These are phyloP conservation scores for Oikopleura dioica DNA, from an alignment of 23 tunicate species.

Conservation along the genomic window DNA sequence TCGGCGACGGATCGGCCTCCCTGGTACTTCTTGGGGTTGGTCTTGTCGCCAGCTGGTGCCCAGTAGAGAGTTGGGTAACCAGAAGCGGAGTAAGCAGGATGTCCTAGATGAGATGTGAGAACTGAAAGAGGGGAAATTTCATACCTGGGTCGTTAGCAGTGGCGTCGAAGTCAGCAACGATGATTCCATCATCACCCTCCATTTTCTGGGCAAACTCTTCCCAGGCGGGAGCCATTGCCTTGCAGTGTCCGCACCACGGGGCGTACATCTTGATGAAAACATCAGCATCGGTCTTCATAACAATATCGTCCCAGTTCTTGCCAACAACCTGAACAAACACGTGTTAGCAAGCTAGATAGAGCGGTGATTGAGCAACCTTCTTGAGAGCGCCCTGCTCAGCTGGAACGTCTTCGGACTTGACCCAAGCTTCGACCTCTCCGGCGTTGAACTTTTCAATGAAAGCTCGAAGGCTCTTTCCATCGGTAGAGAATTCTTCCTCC, in stretches of 20 bases:
- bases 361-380: too few species aligned
- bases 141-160: constrained; percentile 14
- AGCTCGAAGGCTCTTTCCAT: constrained; percentile 23
- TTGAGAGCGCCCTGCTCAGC: constrained; percentile 7
- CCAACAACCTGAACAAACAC: neutral
- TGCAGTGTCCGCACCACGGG: constrained; percentile 15
- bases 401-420: constrained; percentile 75
- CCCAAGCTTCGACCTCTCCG: constrained; percentile 35
- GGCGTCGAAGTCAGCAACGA: constrained; percentile 9
- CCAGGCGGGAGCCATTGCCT: constrained; percentile 13
- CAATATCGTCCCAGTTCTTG: constrained; percentile 13
- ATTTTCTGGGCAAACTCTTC: neutral
- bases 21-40: constrained; percentile 60
- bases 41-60: constrained; percentile 62
- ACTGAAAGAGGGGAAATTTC: too few species aligned
- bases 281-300: constrained; percentile 7
- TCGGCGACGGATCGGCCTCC: constrained; percentile 83
- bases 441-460: constrained; percentile 25
- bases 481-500: constrained; percentile 34
- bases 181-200: neutral
- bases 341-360: too few species aligned
- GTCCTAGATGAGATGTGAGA: too few species aligned
- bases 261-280: constrained; percentile 13
- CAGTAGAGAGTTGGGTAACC: constrained; percentile 96
- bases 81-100: constrained; percentile 37